Base-by-base conservation (phyloP, 92 coral and sea anemone species). In the Plumapathes pennacea region DNA sequence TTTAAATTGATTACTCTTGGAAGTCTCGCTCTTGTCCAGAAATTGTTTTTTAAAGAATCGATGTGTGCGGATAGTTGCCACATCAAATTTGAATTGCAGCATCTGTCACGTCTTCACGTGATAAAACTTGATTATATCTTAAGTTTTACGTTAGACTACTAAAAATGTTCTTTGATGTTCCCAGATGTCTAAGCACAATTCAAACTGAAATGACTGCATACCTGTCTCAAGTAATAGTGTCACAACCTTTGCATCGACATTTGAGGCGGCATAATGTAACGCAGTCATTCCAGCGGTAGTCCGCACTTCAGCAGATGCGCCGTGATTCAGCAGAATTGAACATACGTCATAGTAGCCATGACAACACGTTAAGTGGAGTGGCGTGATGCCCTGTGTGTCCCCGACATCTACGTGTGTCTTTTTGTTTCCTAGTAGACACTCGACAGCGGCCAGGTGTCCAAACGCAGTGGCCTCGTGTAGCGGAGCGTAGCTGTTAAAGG, bases 401-500 rank as follows among this genome's bases (percentile, higher is more conserved):
- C 65, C 29, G 17, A 65, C 58, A 17, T 78, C 30, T 1, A 46
- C 56, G 22, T 70, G 50, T 13, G 32, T 53, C 24, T 32, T 46
- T 1, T 33, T 57, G 23, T 61, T 40, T 15, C 25, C 37, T 2
- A 71, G 52, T 5, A 78, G 50, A 3, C 42, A 38, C 21, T 70
- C 80, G 0, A 54, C 80, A 20, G 70, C 47, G 23, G 49, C 60
- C 32, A 50, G 57, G 46, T 78, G 60, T 13, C 85, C 79, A 47
- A 78, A 78, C 31, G 72, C 57, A 4, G 85, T 79, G 41, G 85
- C 80, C 14, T 60, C 60, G 46, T 78, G 80, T 14, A 78, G 50
- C n/a, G 80, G 57, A 0, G 85, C 70, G 2, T 51, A 53, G 2
- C 85, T 59, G 14, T 39, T 65, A 19, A 23, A 15, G 10, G 73